Percentiles rank a stretch among this genome's conserved stretches.
phyloP scores from a whole-genome alignment of 1,140 invertebrate genomes.

The Drosophila nannoptera region DNA sequence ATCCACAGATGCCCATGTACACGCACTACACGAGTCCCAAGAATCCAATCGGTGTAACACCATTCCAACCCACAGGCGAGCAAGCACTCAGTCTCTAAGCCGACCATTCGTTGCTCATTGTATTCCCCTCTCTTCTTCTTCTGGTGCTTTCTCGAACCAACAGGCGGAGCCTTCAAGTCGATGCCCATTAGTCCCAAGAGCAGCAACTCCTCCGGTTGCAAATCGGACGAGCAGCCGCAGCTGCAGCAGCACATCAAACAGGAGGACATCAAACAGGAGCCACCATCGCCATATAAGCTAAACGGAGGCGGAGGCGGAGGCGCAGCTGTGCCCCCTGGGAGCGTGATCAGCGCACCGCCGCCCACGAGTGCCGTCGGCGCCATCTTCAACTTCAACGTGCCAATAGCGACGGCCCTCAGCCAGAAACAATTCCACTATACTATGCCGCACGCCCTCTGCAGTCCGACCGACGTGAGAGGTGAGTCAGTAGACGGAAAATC shows the following conservation, averaged over 20 bases:
- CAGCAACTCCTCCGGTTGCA: slow-evolving; percentile 45
- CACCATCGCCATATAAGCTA: slow-evolving; percentile 69
- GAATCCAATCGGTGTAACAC: slow-evolving; percentile 88
- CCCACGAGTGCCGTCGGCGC: slow-evolving; percentile 52
- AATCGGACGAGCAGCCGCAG: slow-evolving; percentile 51
- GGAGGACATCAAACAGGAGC: slow-evolving; percentile 78
- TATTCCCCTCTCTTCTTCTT: neutral
- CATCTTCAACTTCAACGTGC: slow-evolving; percentile 78
- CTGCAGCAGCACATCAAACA: slow-evolving; percentile 67
- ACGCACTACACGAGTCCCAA: slow-evolving; percentile 84
- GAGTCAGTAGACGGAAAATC: slow-evolving; percentile 25
- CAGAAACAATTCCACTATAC: slow-evolving; percentile 68
- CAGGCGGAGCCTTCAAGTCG: slow-evolving; percentile 90
- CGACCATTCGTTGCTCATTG: slow-evolving; percentile 36
- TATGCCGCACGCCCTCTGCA: slow-evolving; percentile 62
- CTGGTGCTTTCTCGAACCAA: neutral
- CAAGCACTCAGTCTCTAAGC: slow-evolving; percentile 24
- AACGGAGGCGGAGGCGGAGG: slow-evolving; percentile 50
- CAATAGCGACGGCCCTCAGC: slow-evolving; percentile 66
- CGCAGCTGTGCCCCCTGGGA: slow-evolving; percentile 10
- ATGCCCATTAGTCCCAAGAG: slow-evolving; percentile 83
- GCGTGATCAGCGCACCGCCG: slow-evolving; percentile 54
- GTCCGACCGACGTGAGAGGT: slow-evolving; percentile 73
- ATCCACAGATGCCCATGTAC: slow-evolving; percentile 80
- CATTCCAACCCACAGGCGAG: slow-evolving; percentile 89